A percentile compares a stretch with the other conserved stretches of the same genome.
phyloP scores from a whole-genome alignment of 2,888 invertebrate species.

The Tricholauxania praeusta region DNA sequence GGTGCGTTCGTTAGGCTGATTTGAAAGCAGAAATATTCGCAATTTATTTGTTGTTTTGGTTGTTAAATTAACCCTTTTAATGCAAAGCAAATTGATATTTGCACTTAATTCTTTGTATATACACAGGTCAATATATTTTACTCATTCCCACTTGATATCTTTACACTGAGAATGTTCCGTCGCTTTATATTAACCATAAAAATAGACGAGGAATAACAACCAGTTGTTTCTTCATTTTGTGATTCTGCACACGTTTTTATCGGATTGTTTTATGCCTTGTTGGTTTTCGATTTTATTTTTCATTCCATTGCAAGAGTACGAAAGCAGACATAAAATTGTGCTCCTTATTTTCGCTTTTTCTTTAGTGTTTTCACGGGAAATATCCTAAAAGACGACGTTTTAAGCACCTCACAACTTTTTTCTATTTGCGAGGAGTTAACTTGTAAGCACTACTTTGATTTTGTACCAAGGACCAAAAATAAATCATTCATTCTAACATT shows the following conservation, averaged over 20 bases:
- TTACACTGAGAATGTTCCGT: neutral
- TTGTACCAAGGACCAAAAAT: too few species aligned
- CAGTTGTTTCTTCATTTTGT: conserved; percentile 18
- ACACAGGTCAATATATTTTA: neutral
- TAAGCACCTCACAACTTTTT: too few species aligned
- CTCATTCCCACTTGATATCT: conserved; percentile 1
- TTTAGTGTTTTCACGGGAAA: neutral
- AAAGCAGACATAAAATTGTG: neutral
- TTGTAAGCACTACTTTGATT: too few species aligned
- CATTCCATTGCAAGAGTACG: neutral
- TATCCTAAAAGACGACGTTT: too few species aligned
- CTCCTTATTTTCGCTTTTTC: neutral
- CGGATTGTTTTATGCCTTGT: conserved; percentile 44
- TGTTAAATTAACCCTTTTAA: too few species aligned
- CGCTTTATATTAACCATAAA: conserved; percentile 11
- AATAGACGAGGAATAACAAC: neutral
- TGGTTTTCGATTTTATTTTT: conserved; percentile 12
- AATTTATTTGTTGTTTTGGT: too few species aligned
- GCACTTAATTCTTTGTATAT: conserved; percentile 4
- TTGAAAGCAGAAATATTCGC: too few species aligned
- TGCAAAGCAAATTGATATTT: conserved; percentile 1
- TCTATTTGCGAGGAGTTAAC: too few species aligned
- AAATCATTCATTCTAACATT: too few species aligned
- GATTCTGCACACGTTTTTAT: conserved; percentile 43
- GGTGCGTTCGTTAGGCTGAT: too few species aligned